Percentiles rank a stretch among this genome's conserved stretches.
These are phyloP conservation scores for Procambarus clarkii DNA, from an alignment of 1,140 invertebrate species.

Conservation along the genomic window DNA sequence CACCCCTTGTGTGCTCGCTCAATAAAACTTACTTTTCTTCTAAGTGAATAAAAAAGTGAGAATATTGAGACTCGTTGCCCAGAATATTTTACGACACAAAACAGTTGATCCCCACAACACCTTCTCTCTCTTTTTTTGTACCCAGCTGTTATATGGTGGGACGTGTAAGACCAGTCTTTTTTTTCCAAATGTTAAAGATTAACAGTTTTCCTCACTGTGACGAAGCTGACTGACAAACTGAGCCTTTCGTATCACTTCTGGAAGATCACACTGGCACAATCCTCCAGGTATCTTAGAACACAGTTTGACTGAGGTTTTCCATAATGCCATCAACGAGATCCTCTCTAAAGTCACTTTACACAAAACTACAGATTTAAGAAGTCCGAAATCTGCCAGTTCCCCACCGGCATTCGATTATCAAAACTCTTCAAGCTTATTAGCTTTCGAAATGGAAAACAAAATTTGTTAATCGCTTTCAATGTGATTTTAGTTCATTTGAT, in stretches of 20 bases:
- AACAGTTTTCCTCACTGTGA: no score
- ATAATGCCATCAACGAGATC: no score
- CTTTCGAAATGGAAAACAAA: neutral
- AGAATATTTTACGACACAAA: conserved; percentile 4
- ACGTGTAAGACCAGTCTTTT: no score
- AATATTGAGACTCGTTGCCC: neutral
- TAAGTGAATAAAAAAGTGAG: neutral
- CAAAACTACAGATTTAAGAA: neutral
- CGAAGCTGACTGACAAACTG: no score
- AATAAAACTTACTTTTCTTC: neutral
- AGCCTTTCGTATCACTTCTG: no score
- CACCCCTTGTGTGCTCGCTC: neutral
- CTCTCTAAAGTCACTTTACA: no score
- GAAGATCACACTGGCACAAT: no score
- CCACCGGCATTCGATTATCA: neutral
- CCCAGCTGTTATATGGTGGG: neutral
- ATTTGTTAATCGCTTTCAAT: conserved; percentile 11
- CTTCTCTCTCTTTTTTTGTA: no score
- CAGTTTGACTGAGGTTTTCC: no score
- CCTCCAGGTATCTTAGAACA: no score
- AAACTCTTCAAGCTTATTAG: neutral
- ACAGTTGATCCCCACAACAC: neutral
- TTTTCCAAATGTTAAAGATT: no score
- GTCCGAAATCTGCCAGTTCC: neutral
- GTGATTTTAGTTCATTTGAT: neutral